Conservation (phyloP, 1,140 invertebrate genomes). For the Leptinotarsa undecemlineata region DNA sequence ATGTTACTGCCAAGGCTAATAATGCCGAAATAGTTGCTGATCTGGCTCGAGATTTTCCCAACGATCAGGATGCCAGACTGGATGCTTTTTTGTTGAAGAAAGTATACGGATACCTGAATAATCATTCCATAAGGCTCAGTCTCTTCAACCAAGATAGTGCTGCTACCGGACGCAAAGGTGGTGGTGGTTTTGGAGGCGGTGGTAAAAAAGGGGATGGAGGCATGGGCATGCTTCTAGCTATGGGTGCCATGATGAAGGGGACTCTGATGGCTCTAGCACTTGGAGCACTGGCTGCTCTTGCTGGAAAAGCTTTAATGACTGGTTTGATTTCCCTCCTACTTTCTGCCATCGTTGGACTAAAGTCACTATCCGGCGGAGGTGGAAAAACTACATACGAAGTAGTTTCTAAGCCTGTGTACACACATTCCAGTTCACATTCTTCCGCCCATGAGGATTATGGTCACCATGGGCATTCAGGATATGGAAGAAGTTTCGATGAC, state of each 20-base stretch:
- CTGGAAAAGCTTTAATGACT: conserved; percentile 84
- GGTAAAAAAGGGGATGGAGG: conserved; percentile 62
- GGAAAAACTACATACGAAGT: conserved; percentile 83
- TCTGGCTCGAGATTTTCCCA: conserved; percentile 72
- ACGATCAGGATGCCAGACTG: conserved; percentile 74
- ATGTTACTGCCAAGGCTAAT: conserved; percentile 59
- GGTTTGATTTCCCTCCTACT: conserved; percentile 77
- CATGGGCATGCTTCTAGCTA: conserved; percentile 63
- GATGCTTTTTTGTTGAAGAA: conserved; percentile 76
- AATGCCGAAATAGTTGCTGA: conserved; percentile 71
- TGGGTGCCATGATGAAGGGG: conserved; percentile 69
- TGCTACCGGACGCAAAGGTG: conserved; percentile 53
- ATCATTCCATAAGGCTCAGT: conserved; percentile 73
- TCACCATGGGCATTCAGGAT: conserved; percentile 63
- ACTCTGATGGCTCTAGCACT: conserved; percentile 75
- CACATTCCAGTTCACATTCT: conserved; percentile 72
- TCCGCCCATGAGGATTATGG: conserved; percentile 66
- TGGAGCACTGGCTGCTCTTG: conserved; percentile 74
- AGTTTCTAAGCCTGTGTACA: conserved; percentile 78
- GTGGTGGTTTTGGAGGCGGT: conserved; percentile 57
- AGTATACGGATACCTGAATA: conserved; percentile 70
- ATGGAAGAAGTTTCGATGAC: conserved; percentile 56
- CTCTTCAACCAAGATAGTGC: conserved; percentile 60
- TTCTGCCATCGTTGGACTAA: conserved; percentile 75
- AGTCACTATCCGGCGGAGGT: conserved; percentile 68